Percentiles rank a stretch among this genome's conserved stretches.
These are phyloP conservation scores for Phylloscopus whistleri DNA, from an alignment of 2,113 vertebrate genomes.

Conservation along the genomic window DNA sequence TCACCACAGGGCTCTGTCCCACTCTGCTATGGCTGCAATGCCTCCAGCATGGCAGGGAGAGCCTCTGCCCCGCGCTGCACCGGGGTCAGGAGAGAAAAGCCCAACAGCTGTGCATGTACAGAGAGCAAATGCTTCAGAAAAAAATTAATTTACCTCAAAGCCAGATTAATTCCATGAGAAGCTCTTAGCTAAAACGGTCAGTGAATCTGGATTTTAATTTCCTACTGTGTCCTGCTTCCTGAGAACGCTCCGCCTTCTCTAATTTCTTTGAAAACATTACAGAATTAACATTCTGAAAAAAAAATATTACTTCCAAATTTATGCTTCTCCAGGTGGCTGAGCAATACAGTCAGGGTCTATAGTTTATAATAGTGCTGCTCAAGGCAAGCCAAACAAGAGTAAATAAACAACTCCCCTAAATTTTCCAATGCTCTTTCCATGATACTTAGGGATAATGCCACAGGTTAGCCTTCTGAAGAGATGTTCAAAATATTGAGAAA, in stretches of 20 bases:
- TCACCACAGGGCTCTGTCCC: not conserved
- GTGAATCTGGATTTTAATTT: slow-evolving; percentile 17
- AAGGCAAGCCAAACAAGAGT: not conserved
- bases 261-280: not conserved
- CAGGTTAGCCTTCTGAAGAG: not conserved
- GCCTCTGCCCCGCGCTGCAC: accelerated
- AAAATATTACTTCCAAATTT: not conserved
- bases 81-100: not conserved
- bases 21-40: accelerated
- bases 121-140: slow-evolving; percentile 20
- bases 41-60: not conserved
- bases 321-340: not conserved
- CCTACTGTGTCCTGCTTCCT: not conserved
- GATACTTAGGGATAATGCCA: not conserved
- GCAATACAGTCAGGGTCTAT: not conserved
- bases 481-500: not conserved
- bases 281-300: not conserved
- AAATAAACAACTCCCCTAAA: not conserved
- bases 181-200: not conserved
- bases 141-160: slow-evolving; percentile 29
- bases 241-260: accelerated
- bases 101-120: not conserved
- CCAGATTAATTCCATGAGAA: slow-evolving; percentile 28
- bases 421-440: not conserved
- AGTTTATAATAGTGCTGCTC: not conserved